Evolutionary conservation across 2,113 vertebrate species (phyloP), one percentile per base, ranked within the genome.

Genomic region (Prochilodus magdalenae): DNA sequence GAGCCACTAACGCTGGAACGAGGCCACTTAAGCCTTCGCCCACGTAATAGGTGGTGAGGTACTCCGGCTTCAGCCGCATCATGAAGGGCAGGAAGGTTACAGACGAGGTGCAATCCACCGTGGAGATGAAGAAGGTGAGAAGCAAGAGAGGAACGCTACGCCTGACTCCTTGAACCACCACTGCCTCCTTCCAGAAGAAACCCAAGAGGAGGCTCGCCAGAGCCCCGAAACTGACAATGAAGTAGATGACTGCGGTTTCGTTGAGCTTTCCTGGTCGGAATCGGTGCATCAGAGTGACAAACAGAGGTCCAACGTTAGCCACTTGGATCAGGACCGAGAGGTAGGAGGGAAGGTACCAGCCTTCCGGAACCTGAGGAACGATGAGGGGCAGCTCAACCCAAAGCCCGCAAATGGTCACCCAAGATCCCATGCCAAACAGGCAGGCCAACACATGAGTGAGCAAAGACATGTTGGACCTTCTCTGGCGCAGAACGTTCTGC

Each of bases 11-110:
- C 10, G 94, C 94, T 0, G 95, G 95, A 78, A 95, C 78, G 26
- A 96, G 89, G 26, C 95, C 95, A 13, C 95, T 96, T 60, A 95
- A 77, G 0, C 95, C 95, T 87, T 96, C 95, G 1, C 95, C 95
- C 0, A 95, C 87, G n/a, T 93, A 96, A 88, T 96, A 96, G 29
- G 90, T 92, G 88, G 93, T 93, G 11, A 96, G 91, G 84, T 92
- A 95, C 73, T 84, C 81, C 0, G 93, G 81, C 71, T 87, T 85
- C 47, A 96, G 91, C 18, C 88, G 92, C 88, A 89, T 93, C 94
- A 94, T 96, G 85, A 94, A 96, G 44, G 95, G 95, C 72, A 96
- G 89, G 88, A 96, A 96, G 51, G 95, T 96, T 77, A 96, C 95
- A 0, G 95, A 96, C 53, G 95, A 96, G 0, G 94, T 96, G 91